Evolutionary conservation across 2,113 vertebrate species (phyloP), one percentile per base, ranked within the genome.

Genomic region (Uria lomvia): DNA sequence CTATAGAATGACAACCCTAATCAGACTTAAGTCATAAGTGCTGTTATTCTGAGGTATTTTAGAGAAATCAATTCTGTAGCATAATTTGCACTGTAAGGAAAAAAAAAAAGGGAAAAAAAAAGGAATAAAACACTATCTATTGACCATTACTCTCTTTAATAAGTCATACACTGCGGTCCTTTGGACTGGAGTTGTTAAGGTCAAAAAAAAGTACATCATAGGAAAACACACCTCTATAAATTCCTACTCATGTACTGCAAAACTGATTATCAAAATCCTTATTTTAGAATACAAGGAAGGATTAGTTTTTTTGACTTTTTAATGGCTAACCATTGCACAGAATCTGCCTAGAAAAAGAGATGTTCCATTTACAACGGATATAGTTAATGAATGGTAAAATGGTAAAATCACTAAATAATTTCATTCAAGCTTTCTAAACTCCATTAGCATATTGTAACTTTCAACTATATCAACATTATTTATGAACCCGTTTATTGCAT

Each of bases 341-440:
- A 83, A 79, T 11, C 34, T 52, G 21, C 16, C 86, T 45, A 52
- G 72, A 40, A 96, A 90, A 90, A 85, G 32, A 88, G 12, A 26
- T 36, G 53, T 11, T 34, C 36, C 16, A 68, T 76, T 86, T 82
- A 34, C 32, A 88, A 40, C 3, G 7, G 42, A 36, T 60, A 34
- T 4, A 88, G 30, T 34, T 86, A 79, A 88, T 49, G 49, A 86
- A 45, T 45, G 45, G 45, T 45, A 45, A 45, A 45, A 65, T 21
- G 49, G 52, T 52, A 56, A 93, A 80, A 49, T 76, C 58, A 56
- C 32, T 60, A 82, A 92, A 88, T 83, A 90, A 95, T 75, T 90
- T 22, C 85, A 52, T 49, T 75, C 27, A 83, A 73, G 53, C 53
- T 90, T 90, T 73, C 50, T 62, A 74, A 94, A 85, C 42, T 32